A percentile compares a stretch with the other conserved stretches of the same genome.
phyloP scores from a whole-genome alignment of 2,797 vertebrate genomes.

The Cottoperca gobio region DNA sequence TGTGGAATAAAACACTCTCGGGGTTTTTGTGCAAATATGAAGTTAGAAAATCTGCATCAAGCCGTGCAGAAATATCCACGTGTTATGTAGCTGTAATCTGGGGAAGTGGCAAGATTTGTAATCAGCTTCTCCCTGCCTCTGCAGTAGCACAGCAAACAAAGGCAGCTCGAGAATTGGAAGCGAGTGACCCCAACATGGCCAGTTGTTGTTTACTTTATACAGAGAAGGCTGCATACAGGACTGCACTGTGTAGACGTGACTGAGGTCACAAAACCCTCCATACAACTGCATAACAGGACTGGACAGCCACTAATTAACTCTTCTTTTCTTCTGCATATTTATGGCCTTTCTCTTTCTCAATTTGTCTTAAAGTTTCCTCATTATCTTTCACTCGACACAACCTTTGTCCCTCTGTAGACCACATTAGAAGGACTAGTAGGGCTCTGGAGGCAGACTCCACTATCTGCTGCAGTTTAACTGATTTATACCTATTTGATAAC shows the following conservation, averaged over 20 bases:
- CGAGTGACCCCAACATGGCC: slow-evolving; percentile 69
- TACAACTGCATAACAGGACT: slow-evolving; percentile 31
- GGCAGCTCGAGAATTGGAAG: slow-evolving; percentile 61
- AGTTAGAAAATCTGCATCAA: slow-evolving; percentile 19
- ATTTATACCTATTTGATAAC: slow-evolving; percentile 66
- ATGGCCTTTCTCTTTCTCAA: slow-evolving; percentile 16
- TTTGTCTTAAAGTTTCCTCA: slow-evolving; percentile 42
- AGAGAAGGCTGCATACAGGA: slow-evolving; percentile 44
- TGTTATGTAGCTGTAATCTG: slow-evolving; percentile 58
- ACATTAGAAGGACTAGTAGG: slow-evolving; percentile 24
- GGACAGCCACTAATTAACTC: slow-evolving; percentile 50
- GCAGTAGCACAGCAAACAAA: slow-evolving; percentile 77
- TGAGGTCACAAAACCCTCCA: slow-evolving; percentile 62
- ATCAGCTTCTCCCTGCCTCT: slow-evolving; percentile 64
- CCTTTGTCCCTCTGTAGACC: slow-evolving; percentile 34
- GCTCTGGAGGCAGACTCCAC: slow-evolving; percentile 45
- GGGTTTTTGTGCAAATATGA: slow-evolving; percentile 38
- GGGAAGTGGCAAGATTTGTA: slow-evolving; percentile 67
- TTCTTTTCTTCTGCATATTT: slow-evolving; percentile 35
- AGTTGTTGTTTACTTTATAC: slow-evolving; percentile 74
- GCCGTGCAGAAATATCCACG: slow-evolving; percentile 36
- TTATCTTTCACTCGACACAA: slow-evolving; percentile 38
- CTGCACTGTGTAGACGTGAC: slow-evolving; percentile 73
- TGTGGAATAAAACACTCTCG: not conserved
- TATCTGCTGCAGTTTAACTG: slow-evolving; percentile 54